phyloP scores from a whole-genome alignment of 2,113 vertebrate species.

The Acrocephalus kingi region DNA sequence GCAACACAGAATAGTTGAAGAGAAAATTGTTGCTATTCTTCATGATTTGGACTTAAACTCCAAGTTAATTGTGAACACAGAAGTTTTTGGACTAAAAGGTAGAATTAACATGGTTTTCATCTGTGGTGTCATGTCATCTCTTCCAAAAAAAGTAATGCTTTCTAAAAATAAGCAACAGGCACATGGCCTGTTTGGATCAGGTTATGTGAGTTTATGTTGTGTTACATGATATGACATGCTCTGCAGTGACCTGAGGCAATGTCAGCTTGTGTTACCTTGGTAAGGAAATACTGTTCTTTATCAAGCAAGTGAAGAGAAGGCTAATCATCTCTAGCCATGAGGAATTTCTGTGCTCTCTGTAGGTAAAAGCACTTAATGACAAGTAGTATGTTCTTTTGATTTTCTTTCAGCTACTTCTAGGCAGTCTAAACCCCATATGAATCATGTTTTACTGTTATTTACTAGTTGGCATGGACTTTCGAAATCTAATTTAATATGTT shows the following conservation, averaged over 20 bases:
- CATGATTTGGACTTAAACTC: not conserved
- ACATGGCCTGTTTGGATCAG: constrained; percentile 72
- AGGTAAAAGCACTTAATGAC: constrained; percentile 8
- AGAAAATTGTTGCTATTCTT: constrained; percentile 14
- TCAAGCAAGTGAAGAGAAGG: constrained; percentile 50
- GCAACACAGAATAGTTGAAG: constrained; percentile 5
- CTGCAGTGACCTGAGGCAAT: constrained; percentile 72
- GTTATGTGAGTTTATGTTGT: constrained; percentile 60
- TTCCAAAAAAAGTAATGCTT: constrained; percentile 53
- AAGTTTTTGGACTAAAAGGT: constrained; percentile 21
- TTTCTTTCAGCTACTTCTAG: constrained; percentile 18
- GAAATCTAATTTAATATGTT: constrained; percentile 18
- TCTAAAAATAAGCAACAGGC: constrained; percentile 71
- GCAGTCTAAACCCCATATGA: not conserved
- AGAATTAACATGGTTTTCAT: constrained; percentile 16
- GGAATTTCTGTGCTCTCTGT: constrained; percentile 35
- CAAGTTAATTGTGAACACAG: not conserved
- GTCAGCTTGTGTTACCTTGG: constrained; percentile 69
- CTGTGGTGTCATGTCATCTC: not conserved
- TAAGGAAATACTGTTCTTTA: constrained; percentile 66
- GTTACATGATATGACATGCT: constrained; percentile 70
- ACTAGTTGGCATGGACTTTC: not conserved
- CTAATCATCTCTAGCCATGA: constrained; percentile 17
- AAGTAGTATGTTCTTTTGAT: not conserved
- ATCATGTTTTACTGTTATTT: not conserved